Evolutionary conservation across 2,113 vertebrate species (phyloP), one percentile per base, ranked within the genome.

Genomic region (Columba livia): DNA sequence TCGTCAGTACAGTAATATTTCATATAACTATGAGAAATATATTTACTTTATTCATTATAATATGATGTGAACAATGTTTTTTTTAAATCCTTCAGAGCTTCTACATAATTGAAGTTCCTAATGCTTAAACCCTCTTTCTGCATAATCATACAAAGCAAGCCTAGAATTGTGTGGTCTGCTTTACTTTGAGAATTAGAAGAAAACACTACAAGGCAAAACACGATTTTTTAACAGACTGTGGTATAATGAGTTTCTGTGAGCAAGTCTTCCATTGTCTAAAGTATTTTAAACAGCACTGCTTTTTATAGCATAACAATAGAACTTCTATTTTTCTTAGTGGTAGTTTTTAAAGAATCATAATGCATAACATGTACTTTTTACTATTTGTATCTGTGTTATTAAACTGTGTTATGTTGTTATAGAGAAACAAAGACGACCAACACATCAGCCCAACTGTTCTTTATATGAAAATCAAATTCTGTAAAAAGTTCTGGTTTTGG

Each of bases 31-130:
- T 64, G 89, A 81, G 24, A 94, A 88, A 94, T 92, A 71, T 83
- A 80, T 85, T 61, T 70, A 57, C 47, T 65, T 75, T 93, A 61
- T 21, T 31, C 25, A 57, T 62, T 89, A 66, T 67, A 89, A 57
- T 64, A 88, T 16, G 56, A 89, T 82, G 56, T 73, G 34, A 73
- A 92, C 78, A 90, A 70, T 90, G 26, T 10, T 95, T 96, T 92
- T 96, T 96, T 65, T 89, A 96, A 96, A 93, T 79, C 87, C 62
- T 32, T 89, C 72, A 67, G 71, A 94, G 51, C 85, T 91, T 65
- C 44, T 91, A 29, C 56, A 79, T 96, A 97, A 97, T 92, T 97
- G 69, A 62, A 96, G 85, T 44, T 94, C 40, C 29, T 18, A 88
- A 74, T 69, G 77, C 79, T 95, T 80, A 92, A 85, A 93, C 88